Evolutionary conservation across 2,888 invertebrate species (phyloP), one percentile per base, ranked within the genome.

Genomic region (Tetranychus truncatus): DNA sequence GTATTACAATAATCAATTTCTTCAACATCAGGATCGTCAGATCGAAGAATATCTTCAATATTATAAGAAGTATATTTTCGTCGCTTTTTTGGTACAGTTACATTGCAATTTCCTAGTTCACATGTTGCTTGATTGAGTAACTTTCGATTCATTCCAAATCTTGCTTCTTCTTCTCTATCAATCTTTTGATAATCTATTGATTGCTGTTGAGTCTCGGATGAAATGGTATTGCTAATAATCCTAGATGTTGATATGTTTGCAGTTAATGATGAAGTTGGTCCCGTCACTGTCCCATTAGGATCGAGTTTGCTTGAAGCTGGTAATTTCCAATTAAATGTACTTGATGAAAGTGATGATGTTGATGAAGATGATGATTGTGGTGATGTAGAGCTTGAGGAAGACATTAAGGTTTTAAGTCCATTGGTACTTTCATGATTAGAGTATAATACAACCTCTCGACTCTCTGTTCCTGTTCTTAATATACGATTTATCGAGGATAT

Each of bases 401-500:
- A 34, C 5, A 34, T 34, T 34, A 34, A 34, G 34, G 3, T 34
- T 34, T 34, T 34, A 34, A 34, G 34, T 34, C 45, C 45, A 55
- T 15, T 15, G 55, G 55, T 55, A 55, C 9, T 15, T 15, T 55
- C 15, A 3, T 55, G 9, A 15, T 15, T 15, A 55, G 55, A 55
- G 2, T 5, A 15, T 55, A 15, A 74, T n/a, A 44, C 67, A 45
- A 74, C 18, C 7, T 8, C 11, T 6, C 72, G 24, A 55, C 46
- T 24, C n/a, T 34, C 55, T 5, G 67, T 21, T 6, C 91, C 91
- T 83, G 91, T 92, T 78, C 95, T 87, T 69, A 95, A 85, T 80
- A 95, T 95, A 79, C 95, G 86, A 84, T 95, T 95, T 76, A 95
- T 94, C 1, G 93, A 94, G 77, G 93, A 93, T 80, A 95, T 93